Evolutionary conservation across 2,113 vertebrate species (phyloP), one percentile per base, ranked within the genome.

Genomic region (Sisor rabdophorus): DNA sequence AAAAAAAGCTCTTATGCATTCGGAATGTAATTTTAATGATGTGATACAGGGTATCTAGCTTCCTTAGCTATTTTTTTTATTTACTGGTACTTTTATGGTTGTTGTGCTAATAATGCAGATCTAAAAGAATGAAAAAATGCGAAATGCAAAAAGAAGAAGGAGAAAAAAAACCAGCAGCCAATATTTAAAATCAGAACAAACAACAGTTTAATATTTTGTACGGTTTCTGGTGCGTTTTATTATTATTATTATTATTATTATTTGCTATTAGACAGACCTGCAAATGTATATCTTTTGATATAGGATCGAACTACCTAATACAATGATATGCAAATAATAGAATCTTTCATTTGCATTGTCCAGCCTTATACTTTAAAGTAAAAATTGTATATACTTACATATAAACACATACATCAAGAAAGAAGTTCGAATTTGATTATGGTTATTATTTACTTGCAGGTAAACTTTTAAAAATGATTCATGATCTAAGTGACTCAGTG

Each of bases 1-100:
- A 24, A 73, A 70, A 77, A 63, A 53, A 93, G 90, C 92, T 94
- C 81, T 58, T 91, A 80, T 91, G 87, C 86, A 86, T 86, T 87
- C 80, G 80, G 83, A 88, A 80, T 88, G 84, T 87, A 87, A 87
- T 83, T 86, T 72, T 84, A 77, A 44, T 88, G 89, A 91, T 91
- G 88, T 85, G 89, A 95, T 94, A 98, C 96, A 98, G 96, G 97
- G 96, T 98, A 96, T 93, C 88, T 89, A 11, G 36, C 87, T 92
- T 85, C 92, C 90, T 87, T 91, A 89, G 88, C 89, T 91, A 91
- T 91, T 82, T 91, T 82, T 92, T 89, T 81, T 93, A 47, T 89
- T 90, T 92, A 92, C 93, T 89, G 94, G 95, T 98, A 98, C 96
- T 93, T 63, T 92, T 93, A 92, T 16, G 59, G 92, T 93, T 93